Evolutionary conservation across 2,113 vertebrate genomes (phyloP), one percentile per base, ranked within the genome.

Genomic region (Eleginops maclovinus): DNA sequence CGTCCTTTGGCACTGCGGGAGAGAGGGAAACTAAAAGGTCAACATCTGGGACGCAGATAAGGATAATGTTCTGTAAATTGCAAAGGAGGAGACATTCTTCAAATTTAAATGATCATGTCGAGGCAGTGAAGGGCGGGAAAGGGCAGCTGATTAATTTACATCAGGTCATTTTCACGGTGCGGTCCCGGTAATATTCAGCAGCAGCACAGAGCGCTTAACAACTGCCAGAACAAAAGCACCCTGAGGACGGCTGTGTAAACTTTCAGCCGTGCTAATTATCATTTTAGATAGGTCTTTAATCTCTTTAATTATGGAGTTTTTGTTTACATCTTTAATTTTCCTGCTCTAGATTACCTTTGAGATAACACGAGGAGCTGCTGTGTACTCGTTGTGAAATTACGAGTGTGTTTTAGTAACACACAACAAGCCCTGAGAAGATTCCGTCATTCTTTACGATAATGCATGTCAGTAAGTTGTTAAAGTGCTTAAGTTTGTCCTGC

Each of bases 1-100:
- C 98, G 1, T 99, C 97, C 87, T 98, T 98, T 64, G 98, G 98
- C 95, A 99, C 98, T 99, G 91, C 54, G 59, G 69, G 50, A 68
- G 72, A 61, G 31, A 36, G 54, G n/a, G 13, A n/a, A 72, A 2
- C 62, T 3, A 7, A 40, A 59, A 59, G 9, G 50, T 85, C 41
- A 84, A 73, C 60, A 40, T 54, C 50, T 51, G 72, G 51, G 60
- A 58, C 24, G 55, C 46, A 59, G 28, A 31, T 44, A 9, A 67
- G 31, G 31, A 50, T 10, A 3, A 55, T 9, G 26, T 46, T 14
- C 15, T 31, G 31, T n/a, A 40, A 58, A 60, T 2, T 16, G 19
- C 28, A 21, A 49, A 61, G 12, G 8, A 16, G 6, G 24, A 22
- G 31, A 24, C 24, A 4, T 19, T 22, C 26, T 73, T 63, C 21